phyloP scores from a whole-genome alignment of 2,888 invertebrate species.

The Empis livida region DNA sequence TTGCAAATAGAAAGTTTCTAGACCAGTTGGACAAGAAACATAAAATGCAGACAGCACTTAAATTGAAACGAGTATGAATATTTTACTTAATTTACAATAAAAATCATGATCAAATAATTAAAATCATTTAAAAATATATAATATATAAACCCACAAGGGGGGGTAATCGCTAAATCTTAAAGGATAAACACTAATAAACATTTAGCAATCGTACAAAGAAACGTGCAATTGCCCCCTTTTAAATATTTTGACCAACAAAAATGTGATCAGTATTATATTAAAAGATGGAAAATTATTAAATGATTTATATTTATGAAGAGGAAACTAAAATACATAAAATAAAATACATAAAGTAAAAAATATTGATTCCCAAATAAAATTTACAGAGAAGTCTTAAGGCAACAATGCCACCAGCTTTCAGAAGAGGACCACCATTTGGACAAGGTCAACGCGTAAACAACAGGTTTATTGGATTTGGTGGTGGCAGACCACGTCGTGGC shows the following conservation, averaged over 20 bases:
- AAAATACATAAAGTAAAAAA: conserved; percentile 1
- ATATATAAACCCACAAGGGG: no score
- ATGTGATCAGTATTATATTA: no score
- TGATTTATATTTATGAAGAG: not conserved
- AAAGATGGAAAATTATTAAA: no score
- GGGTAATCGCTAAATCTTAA: no score
- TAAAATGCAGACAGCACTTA: conserved; percentile 31
- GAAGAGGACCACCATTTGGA: not conserved
- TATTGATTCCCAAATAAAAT: conserved; percentile 9
- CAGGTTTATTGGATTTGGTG: conserved; percentile 1
- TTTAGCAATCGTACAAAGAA: no score
- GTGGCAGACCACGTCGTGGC: conserved; percentile 15
- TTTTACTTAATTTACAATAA: not conserved
- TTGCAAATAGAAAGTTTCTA: conserved; percentile 28
- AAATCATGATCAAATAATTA: not conserved
- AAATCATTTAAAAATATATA: not conserved
- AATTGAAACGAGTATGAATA: conserved; percentile 35
- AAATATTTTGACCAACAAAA: no score
- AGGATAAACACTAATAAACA: no score
- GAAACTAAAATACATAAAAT: conserved; percentile 2
- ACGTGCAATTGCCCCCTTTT: no score
- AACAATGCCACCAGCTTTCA: conserved; percentile 7
- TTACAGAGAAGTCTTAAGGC: conserved; percentile 37
- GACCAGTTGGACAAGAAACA: conserved; percentile 32
- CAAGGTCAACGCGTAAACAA: not conserved